A percentile compares a stretch with the other conserved stretches of the same genome.
Conservation (phyloP, 2,113 vertebrate species). For the Epinephelus lanceolatus region DNA sequence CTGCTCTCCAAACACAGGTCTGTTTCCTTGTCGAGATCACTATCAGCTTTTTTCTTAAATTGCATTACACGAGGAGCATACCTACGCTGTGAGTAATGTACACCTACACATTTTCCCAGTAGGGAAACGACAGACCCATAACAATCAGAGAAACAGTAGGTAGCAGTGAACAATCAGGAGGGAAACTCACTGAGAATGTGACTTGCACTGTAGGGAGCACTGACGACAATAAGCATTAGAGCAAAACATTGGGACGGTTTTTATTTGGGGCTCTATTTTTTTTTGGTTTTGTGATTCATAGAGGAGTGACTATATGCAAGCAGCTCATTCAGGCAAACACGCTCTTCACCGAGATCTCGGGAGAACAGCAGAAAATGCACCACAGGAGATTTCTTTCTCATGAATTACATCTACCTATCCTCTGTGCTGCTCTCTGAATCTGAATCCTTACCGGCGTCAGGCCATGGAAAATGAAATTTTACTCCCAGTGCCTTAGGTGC, state of each 20-base stretch:
- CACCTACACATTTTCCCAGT: conserved; percentile 51
- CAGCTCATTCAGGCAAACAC: conserved; percentile 38
- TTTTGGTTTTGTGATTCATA: conserved; percentile 37
- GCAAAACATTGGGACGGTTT: conserved; percentile 39
- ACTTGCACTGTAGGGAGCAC: conserved; percentile 23
- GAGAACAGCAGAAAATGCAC: conserved; percentile 30
- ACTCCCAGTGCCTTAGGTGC: conserved; percentile 52
- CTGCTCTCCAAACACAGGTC: background rate
- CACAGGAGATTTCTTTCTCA: conserved; percentile 37
- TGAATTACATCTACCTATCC: conserved; percentile 46
- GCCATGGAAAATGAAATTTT: conserved; percentile 59
- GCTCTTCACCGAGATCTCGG: conserved; percentile 13
- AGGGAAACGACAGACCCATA: conserved; percentile 28
- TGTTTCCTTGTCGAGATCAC: background rate
- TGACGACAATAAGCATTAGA: conserved; percentile 56
- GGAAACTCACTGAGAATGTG: conserved; percentile 24
- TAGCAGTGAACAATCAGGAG: conserved; percentile 14
- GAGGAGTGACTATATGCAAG: conserved; percentile 23
- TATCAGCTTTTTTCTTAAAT: conserved; percentile 32
- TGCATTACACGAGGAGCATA: conserved; percentile 52
- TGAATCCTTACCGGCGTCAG: conserved; percentile 14
- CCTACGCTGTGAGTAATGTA: conserved; percentile 34
- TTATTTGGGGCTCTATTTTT: too few species aligned
- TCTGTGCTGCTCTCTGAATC: conserved; percentile 37
- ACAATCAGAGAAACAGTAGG: conserved; percentile 49